A percentile compares a stretch with the other conserved stretches of the same genome.
Evolutionary conservation across 2,888 invertebrate genomes (phyloP).

Genomic region (Drepana falcataria): DNA sequence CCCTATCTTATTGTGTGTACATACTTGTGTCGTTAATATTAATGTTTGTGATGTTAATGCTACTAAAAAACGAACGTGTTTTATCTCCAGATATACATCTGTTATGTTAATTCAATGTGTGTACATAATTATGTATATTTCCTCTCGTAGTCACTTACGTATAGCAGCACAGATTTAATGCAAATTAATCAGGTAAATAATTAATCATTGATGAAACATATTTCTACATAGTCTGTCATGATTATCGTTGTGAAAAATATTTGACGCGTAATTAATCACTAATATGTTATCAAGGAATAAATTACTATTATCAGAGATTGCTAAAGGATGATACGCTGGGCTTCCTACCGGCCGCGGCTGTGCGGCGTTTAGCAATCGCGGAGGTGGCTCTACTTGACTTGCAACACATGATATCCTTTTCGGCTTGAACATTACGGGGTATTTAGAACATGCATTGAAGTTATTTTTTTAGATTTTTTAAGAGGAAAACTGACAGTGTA

Average conservation of each 20-base stretch:
- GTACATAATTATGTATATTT: too few species aligned
- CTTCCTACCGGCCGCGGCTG: slow-evolving; percentile 25
- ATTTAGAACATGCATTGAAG: background rate
- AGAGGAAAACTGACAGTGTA: too few species aligned
- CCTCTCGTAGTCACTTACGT: too few species aligned
- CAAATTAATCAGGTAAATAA: too few species aligned
- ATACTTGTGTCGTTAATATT: background rate
- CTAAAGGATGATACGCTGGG: slow-evolving; percentile 20
- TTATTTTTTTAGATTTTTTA: too few species aligned
- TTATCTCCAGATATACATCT: too few species aligned
- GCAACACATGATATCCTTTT: slow-evolving; percentile 22
- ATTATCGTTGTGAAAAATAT: slow-evolving; percentile 8
- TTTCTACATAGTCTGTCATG: background rate
- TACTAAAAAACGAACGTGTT: background rate
- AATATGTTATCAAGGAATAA: slow-evolving; percentile 31
- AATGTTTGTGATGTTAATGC: background rate
- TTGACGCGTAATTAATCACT: slow-evolving; percentile 24
- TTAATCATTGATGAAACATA: too few species aligned
- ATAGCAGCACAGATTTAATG: too few species aligned
- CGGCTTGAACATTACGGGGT: slow-evolving; percentile 6
- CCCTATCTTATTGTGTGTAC: background rate
- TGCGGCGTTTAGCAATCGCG: slow-evolving; percentile 30
- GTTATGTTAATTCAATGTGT: too few species aligned
- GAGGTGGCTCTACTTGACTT: slow-evolving; percentile 23
- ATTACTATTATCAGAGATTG: slow-evolving; percentile 39